Conservation (phyloP, 2,797 vertebrate species). For the Natrix natrix region DNA sequence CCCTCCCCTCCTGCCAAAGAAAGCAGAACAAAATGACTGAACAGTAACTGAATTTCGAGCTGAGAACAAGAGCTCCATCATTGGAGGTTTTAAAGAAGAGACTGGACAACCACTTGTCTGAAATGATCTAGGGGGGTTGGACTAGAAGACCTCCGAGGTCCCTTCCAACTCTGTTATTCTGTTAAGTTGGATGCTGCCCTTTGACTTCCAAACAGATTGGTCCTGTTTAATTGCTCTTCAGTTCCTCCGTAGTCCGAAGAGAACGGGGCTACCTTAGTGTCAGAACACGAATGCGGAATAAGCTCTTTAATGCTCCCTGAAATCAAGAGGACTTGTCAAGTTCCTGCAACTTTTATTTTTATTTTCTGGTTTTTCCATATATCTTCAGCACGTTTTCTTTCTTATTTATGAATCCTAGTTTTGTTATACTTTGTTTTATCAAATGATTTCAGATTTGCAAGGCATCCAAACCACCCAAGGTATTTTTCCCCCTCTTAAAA, state of each 20-base stretch:
- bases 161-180: background rate
- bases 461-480: background rate
- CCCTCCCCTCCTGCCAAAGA: background rate
- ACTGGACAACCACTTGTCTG: background rate
- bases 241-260: fast-evolving
- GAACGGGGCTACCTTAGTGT: background rate
- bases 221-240: background rate
- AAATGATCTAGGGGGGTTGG: background rate
- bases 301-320: fast-evolving
- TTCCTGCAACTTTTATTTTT: background rate
- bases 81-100: background rate
- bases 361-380: background rate
- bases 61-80: background rate
- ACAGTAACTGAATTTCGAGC: background rate
- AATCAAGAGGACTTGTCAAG: background rate
- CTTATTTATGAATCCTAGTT: fast-evolving
- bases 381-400: background rate
- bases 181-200: background rate
- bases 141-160: background rate
- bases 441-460: background rate
- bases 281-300: background rate
- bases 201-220: background rate
- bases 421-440: background rate
- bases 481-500: background rate
- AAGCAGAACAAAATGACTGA: background rate